Base-by-base conservation (phyloP, 35 echinoderm and acorn worm species). In the Apostichopus parvimensis region DNA sequence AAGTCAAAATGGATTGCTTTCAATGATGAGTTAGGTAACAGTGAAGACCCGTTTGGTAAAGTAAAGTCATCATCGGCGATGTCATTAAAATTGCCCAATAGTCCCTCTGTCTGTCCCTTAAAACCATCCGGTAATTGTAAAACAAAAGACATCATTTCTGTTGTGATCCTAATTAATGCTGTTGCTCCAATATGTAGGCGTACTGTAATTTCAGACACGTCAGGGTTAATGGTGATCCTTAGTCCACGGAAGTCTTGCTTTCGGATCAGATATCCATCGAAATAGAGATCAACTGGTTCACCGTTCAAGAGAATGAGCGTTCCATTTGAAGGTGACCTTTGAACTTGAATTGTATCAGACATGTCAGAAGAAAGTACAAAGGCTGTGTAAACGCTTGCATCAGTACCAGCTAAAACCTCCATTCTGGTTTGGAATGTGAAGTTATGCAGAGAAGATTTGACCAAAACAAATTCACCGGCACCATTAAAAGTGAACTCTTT, bases 401-500 rank as follows among this genome's bases (percentile, higher is more conserved):
- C 59, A 7, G 89, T 94, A 62, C 75, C 75, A 13, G 4, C 81
- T n/a, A 72, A 80, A 14, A 26, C 71, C 73, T 92, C 93, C 90
- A 94, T 94, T 20, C 93, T 90, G 34, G 82, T 80, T 92, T 94
- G 93, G 23, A 94, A 94, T 53, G 15, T 87, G 4, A 94, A 12
- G 77, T 87, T 77, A 80, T 94, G 57, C 20, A 94, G 10, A 5
- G 2, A 23, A 1, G 93, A 92, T 18, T 82, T 83, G 17, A 73
- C 21, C 34, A 94, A 62, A 6, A 87, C 80, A 82, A 94, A 94
- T 79, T 94, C 93, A 12, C 93, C 93, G 75, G 90, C 93, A 73
- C 93, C 93, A 64, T 94, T 94, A 71, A 94, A 94, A 15, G 93
- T 94, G 54, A 94, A 94, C 34, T 92, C 77, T 24, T 87, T 91